Evolutionary conservation across 2,888 invertebrate species (phyloP).

Genomic region (Chloroclystis v-ata): DNA sequence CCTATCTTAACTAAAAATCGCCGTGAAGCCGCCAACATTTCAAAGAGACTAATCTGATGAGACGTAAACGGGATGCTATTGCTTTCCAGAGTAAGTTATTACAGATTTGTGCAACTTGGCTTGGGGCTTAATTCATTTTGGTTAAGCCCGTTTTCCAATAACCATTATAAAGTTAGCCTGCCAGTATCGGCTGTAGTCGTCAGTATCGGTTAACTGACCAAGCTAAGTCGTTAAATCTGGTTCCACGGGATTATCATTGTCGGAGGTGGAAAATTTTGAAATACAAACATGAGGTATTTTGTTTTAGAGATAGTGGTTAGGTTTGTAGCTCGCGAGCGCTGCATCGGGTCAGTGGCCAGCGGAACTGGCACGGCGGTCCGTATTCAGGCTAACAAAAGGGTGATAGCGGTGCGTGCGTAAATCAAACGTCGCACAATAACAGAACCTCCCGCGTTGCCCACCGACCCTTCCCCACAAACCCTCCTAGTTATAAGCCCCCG

Average conservation of each 20-base stretch:
- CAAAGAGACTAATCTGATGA: constrained; percentile 1
- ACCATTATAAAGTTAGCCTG: constrained; percentile 1
- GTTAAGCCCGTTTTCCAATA: not conserved
- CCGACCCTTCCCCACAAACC: constrained; percentile 50
- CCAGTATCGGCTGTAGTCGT: constrained; percentile 1
- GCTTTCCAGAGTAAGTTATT: constrained; percentile 1
- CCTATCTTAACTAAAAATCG: constrained; percentile 12
- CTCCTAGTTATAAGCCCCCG: constrained; percentile 53
- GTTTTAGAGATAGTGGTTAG: constrained; percentile 14
- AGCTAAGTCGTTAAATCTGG: constrained; percentile 2
- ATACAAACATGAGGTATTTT: not conserved
- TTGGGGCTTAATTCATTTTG: not conserved
- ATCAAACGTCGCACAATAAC: constrained; percentile 77
- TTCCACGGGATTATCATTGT: constrained; percentile 1
- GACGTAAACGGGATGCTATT: not conserved
- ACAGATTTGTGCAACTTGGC: not conserved
- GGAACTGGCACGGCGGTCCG: constrained; percentile 71
- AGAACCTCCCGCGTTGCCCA: constrained; percentile 60
- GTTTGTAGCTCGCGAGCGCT: constrained; percentile 36
- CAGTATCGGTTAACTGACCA: constrained; percentile 2
- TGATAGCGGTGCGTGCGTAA: constrained; percentile 77
- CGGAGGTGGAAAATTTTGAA: constrained; percentile 5
- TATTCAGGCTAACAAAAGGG: constrained; percentile 75
- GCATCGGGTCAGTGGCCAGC: constrained; percentile 58
- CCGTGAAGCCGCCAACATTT: constrained; percentile 2